A percentile compares a stretch with the other conserved stretches of the same genome.
Conservation (phyloP, 2,888 invertebrate genomes). For the Campoletis raptor region DNA sequence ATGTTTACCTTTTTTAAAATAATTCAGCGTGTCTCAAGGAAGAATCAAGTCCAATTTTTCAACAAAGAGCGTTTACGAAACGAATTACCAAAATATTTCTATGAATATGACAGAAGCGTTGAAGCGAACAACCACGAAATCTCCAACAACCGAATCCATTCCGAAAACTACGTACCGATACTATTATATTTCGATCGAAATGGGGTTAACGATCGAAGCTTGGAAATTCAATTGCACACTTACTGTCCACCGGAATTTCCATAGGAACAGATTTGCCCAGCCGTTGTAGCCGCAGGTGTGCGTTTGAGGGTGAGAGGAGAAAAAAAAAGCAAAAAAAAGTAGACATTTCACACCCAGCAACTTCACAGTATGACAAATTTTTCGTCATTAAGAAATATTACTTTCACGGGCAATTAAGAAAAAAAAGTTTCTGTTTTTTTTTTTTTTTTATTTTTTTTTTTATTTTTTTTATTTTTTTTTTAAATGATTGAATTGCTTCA, state of each 20-base stretch:
- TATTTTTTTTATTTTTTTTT: no score
- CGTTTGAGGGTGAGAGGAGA: neutral
- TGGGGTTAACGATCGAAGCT: constrained; percentile 57
- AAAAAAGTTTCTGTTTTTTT: neutral
- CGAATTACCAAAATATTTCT: neutral
- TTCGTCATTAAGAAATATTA: neutral
- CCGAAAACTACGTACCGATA: constrained; percentile 36
- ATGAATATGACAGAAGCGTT: neutral
- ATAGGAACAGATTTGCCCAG: constrained; percentile 30
- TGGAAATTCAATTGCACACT: constrained; percentile 57
- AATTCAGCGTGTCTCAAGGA: no score
- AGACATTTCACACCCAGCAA: neutral
- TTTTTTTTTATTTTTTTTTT: no score
- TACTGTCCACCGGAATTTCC: constrained; percentile 36
- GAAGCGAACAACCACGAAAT: constrained; percentile 1
- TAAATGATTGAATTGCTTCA: neutral
- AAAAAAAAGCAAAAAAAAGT: neutral
- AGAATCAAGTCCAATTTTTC: neutral
- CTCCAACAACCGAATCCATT: constrained; percentile 10
- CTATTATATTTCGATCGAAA: constrained; percentile 51
- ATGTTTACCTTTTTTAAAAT: no score
- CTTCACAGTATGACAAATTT: neutral
- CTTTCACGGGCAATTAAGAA: neutral
- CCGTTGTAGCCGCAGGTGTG: neutral
- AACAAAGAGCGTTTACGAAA: neutral